phyloP scores from a whole-genome alignment of 1,140 invertebrate species.

The Pogonomyrmex californicus region DNA sequence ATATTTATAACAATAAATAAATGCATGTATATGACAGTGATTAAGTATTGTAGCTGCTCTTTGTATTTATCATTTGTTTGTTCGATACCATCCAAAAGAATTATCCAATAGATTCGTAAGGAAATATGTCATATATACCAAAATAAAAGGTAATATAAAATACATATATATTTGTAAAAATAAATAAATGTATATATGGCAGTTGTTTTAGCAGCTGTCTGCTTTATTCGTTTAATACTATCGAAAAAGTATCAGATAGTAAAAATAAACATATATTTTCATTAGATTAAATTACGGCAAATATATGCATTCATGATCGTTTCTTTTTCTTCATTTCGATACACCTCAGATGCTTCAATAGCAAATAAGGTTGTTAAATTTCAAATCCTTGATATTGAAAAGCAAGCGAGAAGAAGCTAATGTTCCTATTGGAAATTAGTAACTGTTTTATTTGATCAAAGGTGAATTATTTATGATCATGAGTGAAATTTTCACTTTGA shows the following conservation, averaged over 20 bases:
- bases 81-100: slow-evolving; percentile 15
- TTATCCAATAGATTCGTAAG: background rate
- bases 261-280: slow-evolving; percentile 29
- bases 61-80: slow-evolving; percentile 30
- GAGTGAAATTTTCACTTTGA: slow-evolving; percentile 75
- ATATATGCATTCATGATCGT: slow-evolving; percentile 36
- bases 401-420: background rate
- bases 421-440: background rate
- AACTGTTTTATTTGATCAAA: background rate
- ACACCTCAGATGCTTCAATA: background rate
- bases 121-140: slow-evolving; percentile 19
- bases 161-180: slow-evolving; percentile 62
- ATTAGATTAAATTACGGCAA: slow-evolving; percentile 32
- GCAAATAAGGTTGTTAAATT: background rate
- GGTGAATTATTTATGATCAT: background rate
- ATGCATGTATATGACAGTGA: slow-evolving; percentile 65
- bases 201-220: slow-evolving; percentile 34
- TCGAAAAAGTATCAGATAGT: slow-evolving; percentile 26
- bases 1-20: slow-evolving; percentile 70
- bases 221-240: slow-evolving; percentile 13
- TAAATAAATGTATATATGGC: slow-evolving; percentile 71
- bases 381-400: background rate
- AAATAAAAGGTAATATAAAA: slow-evolving; percentile 64
- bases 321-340: background rate
- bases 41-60: slow-evolving; percentile 53